These are phyloP conservation scores for Phainopepla nitens DNA, from an alignment of 2,113 vertebrate species.

Conservation along the genomic window DNA sequence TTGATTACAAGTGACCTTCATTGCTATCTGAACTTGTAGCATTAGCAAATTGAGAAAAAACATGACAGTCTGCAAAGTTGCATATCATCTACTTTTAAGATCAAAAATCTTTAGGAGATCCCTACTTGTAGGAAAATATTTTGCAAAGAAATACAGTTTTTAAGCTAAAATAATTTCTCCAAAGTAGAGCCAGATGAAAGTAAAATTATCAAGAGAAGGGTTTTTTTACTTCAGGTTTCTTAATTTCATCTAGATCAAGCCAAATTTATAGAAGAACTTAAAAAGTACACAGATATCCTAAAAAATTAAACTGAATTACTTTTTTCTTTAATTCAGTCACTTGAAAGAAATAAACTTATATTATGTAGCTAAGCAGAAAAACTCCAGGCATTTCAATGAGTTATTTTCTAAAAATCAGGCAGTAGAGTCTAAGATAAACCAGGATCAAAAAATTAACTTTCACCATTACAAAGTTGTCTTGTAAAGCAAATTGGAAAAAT, in stretches of 20 bases:
- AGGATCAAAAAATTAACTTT: neutral
- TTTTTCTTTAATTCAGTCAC: neutral
- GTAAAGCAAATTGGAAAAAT: neutral
- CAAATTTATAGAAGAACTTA: neutral
- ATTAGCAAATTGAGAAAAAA: neutral
- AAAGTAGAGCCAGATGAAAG: neutral
- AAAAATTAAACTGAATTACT: neutral
- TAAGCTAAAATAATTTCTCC: neutral
- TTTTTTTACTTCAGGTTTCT: neutral
- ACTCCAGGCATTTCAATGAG: neutral
- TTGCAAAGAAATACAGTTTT: neutral
- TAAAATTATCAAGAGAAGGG: neutral
- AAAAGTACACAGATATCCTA: neutral
- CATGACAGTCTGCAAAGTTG: neutral
- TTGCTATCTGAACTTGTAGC: neutral
- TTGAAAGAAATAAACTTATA: neutral
- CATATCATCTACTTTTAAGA: neutral
- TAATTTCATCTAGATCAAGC: neutral
- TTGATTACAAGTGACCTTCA: neutral
- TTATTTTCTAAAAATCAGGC: neutral
- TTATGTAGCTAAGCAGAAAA: neutral
- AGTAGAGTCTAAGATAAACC: neutral
- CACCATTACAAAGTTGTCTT: neutral
- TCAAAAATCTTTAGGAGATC: neutral
- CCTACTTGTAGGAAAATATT: neutral